phyloP scores from a whole-genome alignment of 2,797 vertebrate species.

The Lagodon rhomboides region DNA sequence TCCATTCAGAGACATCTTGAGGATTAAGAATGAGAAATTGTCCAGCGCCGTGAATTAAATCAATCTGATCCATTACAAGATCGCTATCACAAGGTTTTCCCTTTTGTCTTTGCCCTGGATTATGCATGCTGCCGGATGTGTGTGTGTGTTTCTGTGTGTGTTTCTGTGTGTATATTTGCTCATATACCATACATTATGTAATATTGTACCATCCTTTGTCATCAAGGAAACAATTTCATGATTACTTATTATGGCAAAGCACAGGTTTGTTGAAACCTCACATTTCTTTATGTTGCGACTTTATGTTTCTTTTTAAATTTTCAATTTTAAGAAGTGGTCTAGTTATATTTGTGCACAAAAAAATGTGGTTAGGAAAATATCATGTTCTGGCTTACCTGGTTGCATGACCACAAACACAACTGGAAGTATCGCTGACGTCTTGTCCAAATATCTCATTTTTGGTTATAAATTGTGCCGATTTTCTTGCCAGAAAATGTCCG shows the following conservation, averaged over 20 bases:
- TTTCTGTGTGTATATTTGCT: constrained; percentile 8
- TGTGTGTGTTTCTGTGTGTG: constrained; percentile 32
- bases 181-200: constrained; percentile 7
- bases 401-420: no score
- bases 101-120: constrained; percentile 72
- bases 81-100: constrained; percentile 69
- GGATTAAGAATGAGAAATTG: constrained; percentile 78
- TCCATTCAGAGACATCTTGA: constrained; percentile 78
- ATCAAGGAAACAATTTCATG: constrained; percentile 12
- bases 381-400: no score
- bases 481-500: no score
- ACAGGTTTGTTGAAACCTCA: no score
- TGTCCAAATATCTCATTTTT: no score
- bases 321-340: no score
- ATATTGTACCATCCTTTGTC: neutral
- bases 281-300: no score
- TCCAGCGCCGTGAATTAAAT: constrained; percentile 73
- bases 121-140: constrained; percentile 47
- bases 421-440: no score
- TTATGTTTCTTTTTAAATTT: no score
- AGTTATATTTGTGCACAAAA: no score
- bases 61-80: constrained; percentile 81
- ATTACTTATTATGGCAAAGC: neutral
- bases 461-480: no score
- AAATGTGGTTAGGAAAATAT: no score